phyloP scores from a whole-genome alignment of 2,113 vertebrate genomes.

The Takifugu bimaculatus region DNA sequence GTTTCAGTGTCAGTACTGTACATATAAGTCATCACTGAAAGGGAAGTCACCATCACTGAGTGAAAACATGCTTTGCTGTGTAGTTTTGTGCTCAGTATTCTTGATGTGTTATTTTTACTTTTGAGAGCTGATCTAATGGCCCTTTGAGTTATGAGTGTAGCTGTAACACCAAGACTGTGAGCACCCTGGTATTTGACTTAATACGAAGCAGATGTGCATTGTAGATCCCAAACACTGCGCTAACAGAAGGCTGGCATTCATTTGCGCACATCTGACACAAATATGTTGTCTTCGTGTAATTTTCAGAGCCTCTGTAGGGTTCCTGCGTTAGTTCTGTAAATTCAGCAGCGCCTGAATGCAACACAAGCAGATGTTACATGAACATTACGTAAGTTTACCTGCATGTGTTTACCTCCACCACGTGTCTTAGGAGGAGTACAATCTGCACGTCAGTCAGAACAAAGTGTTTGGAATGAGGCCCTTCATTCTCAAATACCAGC shows the following conservation, averaged over 20 bases:
- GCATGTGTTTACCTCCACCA: background rate
- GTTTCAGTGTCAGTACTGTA: too few relatives aligned
- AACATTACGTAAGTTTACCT: background rate
- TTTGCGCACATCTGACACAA: constrained; percentile 24
- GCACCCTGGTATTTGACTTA: constrained; percentile 1
- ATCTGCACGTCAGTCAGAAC: constrained; percentile 31
- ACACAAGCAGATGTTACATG: background rate
- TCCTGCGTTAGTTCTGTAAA: background rate
- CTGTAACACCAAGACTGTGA: background rate
- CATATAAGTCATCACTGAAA: too few relatives aligned
- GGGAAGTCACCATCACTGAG: too few relatives aligned
- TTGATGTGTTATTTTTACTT: background rate
- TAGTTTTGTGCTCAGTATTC: background rate
- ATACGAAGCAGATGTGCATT: constrained; percentile 46
- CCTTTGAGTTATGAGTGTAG: background rate
- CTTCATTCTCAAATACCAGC: constrained; percentile 40
- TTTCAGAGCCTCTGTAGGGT: background rate
- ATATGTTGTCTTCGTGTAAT: background rate
- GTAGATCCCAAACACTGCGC: constrained; percentile 39
- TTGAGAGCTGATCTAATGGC: background rate
- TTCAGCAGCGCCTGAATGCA: background rate
- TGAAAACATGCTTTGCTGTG: too few relatives aligned
- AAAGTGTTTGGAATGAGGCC: constrained; percentile 40
- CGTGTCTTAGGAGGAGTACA: constrained; percentile 15
- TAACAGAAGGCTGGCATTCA: constrained; percentile 11